phyloP scores from a whole-genome alignment of 2,113 vertebrate species.

The Myrmophylax atrothorax region DNA sequence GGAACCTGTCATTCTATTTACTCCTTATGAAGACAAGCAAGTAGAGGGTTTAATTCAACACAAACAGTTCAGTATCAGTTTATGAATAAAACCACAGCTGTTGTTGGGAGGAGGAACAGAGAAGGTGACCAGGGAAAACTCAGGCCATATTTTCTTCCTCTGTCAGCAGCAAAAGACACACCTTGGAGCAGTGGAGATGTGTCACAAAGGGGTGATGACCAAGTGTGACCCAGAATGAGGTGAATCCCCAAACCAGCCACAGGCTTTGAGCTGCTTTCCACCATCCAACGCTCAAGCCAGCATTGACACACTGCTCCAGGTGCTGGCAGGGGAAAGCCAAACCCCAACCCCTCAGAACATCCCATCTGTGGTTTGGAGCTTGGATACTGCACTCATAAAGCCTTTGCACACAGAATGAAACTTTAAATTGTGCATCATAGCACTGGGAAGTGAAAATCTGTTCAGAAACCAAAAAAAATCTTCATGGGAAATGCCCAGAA shows the following conservation, averaged over 20 bases:
- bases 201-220: neutral
- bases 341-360: neutral
- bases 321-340: neutral
- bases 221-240: neutral
- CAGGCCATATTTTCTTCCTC: neutral
- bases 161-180: neutral
- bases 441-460: neutral
- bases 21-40: neutral
- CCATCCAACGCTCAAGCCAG: neutral
- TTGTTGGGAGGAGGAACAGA: neutral
- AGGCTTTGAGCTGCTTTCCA: neutral
- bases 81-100: neutral
- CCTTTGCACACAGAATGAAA: neutral
- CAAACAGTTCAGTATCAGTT: neutral
- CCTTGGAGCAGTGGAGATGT: fast-evolving
- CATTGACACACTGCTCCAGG: neutral
- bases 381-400: neutral
- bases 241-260: neutral
- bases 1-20: neutral
- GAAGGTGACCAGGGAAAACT: neutral
- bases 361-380: neutral
- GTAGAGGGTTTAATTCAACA: neutral
- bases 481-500: neutral
- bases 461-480: neutral
- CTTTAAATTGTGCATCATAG: neutral